Percentiles rank a stretch among this genome's conserved stretches.
Evolutionary conservation across 2,113 vertebrate genomes (phyloP).

Genomic region (Thinocorus orbignyianus): DNA sequence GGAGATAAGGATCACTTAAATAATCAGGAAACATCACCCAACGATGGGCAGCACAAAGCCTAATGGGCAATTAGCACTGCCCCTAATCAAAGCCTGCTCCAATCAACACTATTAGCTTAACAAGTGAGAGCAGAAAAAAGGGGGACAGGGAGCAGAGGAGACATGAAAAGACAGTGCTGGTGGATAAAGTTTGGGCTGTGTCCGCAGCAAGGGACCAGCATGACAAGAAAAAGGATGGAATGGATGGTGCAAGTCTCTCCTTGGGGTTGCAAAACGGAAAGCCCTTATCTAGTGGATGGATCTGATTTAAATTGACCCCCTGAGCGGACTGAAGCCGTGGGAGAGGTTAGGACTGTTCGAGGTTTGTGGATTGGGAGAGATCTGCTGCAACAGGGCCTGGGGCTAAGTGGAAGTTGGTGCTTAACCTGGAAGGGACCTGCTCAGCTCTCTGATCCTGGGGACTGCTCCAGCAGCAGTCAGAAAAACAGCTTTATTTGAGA

Average conservation of each 20-base stretch:
- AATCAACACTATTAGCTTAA: neutral
- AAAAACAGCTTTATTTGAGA: neutral
- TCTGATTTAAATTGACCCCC: neutral
- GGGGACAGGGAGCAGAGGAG: neutral
- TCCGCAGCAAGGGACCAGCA: fast-evolving
- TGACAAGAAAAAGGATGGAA: neutral
- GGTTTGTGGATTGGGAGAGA: neutral
- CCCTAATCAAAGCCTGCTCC: neutral
- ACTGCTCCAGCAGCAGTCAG: neutral
- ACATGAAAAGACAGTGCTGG: neutral
- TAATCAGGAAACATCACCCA: neutral
- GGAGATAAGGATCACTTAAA: neutral
- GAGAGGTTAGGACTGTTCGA: neutral
- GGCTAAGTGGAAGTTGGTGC: fast-evolving
- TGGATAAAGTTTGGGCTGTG: neutral
- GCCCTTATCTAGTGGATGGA: neutral
- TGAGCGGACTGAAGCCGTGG: fast-evolving
- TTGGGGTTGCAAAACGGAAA: neutral
- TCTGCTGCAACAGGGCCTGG: neutral
- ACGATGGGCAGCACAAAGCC: neutral
- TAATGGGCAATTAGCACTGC: neutral
- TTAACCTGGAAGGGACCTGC: neutral
- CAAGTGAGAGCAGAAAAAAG: neutral
- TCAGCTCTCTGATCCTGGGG: neutral
- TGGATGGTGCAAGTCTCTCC: neutral